These are phyloP conservation scores for Etheostoma perlongum DNA, from an alignment of 2,797 vertebrate genomes.

Conservation along the genomic window DNA sequence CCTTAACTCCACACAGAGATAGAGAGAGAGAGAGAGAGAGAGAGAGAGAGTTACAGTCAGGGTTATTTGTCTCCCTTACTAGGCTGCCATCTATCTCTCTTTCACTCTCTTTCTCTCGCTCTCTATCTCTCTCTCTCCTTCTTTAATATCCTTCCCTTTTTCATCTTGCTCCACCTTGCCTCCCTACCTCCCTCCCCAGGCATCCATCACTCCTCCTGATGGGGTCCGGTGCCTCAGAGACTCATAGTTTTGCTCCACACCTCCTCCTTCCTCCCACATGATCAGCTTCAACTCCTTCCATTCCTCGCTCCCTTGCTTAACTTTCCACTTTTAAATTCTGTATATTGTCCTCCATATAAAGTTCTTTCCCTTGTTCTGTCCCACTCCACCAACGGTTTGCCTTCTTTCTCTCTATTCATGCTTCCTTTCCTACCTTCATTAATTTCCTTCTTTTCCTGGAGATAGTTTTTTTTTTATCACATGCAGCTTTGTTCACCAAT, in stretches of 20 bases:
- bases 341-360: background rate
- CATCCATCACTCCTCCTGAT: conserved; percentile 62
- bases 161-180: conserved; percentile 26
- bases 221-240: conserved; percentile 47
- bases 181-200: background rate
- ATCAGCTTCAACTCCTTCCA: conserved; percentile 10
- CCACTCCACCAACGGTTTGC: background rate
- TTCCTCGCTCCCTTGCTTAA: background rate
- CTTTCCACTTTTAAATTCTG: background rate
- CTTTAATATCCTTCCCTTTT: conserved; percentile 38
- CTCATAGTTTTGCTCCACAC: conserved; percentile 28
- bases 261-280: conserved; percentile 36
- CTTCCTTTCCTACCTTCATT: background rate
- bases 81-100: conserved; percentile 40
- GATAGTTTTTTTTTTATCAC: no score
- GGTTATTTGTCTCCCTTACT: conserved; percentile 70
- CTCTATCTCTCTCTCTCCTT: conserved; percentile 17
- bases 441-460: no score
- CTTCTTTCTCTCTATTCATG: background rate
- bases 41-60: conserved; percentile 48
- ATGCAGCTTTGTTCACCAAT: no score
- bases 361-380: background rate
- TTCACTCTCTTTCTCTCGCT: background rate
- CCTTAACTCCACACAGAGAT: conserved; percentile 24
- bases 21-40: conserved; percentile 29